Evolutionary conservation across 2,797 vertebrate species (phyloP).

Genomic region (Sternotherus odoratus): DNA sequence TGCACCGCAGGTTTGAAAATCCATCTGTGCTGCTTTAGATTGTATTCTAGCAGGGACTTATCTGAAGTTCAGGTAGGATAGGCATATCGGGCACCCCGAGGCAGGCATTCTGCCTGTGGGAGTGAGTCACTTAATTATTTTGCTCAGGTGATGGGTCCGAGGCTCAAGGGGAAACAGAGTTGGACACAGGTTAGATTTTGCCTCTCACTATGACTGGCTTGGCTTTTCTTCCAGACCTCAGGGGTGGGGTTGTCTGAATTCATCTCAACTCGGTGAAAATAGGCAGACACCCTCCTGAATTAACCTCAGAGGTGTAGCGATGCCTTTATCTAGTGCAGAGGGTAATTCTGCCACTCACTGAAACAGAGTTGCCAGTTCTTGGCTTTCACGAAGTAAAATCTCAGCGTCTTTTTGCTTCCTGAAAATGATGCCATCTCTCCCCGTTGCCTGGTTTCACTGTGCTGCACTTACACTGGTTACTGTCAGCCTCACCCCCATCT

Average conservation of each 20-base stretch:
- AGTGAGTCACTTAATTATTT: not conserved
- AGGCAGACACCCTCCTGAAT: not conserved
- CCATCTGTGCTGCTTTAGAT: not conserved
- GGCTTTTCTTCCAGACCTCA: not conserved
- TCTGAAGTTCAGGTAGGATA: slow-evolving; percentile 25
- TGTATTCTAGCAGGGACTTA: slow-evolving; percentile 38
- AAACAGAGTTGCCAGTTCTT: not conserved
- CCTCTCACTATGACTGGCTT: not conserved
- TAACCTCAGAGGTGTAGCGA: not conserved
- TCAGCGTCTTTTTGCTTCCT: not conserved
- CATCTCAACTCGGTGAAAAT: not conserved
- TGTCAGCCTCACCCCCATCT: not conserved
- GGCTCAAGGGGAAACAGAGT: not conserved
- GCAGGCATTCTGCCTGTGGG: not conserved
- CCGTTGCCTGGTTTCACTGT: not conserved
- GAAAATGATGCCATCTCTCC: not conserved
- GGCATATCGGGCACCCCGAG: not conserved
- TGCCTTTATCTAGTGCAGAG: not conserved
- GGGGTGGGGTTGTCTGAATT: not conserved
- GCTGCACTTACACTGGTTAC: not conserved
- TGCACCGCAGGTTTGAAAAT: slow-evolving; percentile 9
- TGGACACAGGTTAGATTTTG: not conserved
- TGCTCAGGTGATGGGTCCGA: not conserved
- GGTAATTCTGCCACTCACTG: not conserved
- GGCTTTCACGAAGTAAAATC: not conserved